These are phyloP conservation scores for Amitus sp. DNA, from an alignment of 2,888 invertebrate species.

Conservation along the genomic window DNA sequence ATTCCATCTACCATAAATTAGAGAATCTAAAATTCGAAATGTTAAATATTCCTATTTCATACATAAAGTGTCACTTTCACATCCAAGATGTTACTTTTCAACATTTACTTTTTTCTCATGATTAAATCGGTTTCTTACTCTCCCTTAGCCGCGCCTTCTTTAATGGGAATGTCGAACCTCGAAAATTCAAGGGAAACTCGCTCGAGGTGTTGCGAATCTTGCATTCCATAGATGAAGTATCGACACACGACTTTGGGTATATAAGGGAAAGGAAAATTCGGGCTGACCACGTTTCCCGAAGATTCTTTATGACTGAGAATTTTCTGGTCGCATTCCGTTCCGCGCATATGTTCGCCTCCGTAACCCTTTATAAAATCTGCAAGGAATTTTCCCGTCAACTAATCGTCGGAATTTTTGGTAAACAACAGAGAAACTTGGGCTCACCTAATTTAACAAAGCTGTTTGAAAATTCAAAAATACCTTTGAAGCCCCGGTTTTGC, in stretches of 20 bases:
- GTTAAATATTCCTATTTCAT: too few species aligned
- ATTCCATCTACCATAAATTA: too few species aligned
- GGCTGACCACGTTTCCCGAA: constrained; percentile 92
- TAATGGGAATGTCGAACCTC: constrained; percentile 90
- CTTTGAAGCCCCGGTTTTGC: constrained; percentile 98
- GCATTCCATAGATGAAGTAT: constrained; percentile 98
- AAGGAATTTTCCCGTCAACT: too few species aligned
- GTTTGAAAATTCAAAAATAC: constrained; percentile 98
- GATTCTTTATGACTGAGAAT: constrained; percentile 94
- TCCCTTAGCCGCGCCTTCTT: constrained; percentile 74
- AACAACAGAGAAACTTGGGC: too few species aligned
- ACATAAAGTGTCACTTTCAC: too few species aligned
- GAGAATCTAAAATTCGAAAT: not conserved
- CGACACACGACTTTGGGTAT: constrained; percentile 96
- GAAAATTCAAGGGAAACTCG: constrained; percentile 90
- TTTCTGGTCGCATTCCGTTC: constrained; percentile 98
- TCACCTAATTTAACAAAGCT: constrained; percentile 97
- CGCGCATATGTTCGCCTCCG: constrained; percentile 94
- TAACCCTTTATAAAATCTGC: constrained; percentile 92
- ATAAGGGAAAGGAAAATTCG: constrained; percentile 95
- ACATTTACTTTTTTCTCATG: too few species aligned
- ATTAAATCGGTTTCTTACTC: constrained; percentile 73
- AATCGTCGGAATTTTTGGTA: too few species aligned
- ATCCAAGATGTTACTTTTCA: too few species aligned
- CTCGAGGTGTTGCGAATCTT: constrained; percentile 96